phyloP scores from a whole-genome alignment of 2,797 vertebrate species.

The Cygnus olor region DNA sequence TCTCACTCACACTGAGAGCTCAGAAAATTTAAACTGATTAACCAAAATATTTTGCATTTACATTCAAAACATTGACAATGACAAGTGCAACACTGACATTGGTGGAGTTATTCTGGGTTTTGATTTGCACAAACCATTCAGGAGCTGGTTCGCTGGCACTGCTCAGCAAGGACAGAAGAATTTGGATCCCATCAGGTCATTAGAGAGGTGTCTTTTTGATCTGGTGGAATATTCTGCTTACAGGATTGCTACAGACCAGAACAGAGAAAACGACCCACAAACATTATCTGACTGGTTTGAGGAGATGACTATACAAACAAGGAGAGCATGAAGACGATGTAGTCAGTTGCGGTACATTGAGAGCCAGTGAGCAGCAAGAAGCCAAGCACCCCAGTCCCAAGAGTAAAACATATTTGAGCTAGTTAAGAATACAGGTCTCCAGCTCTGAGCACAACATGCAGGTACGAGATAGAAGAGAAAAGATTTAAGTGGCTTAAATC shows the following conservation, averaged over 20 bases:
- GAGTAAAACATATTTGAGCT: background rate
- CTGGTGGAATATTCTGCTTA: background rate
- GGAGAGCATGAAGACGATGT: background rate
- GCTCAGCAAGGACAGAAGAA: background rate
- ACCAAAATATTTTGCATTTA: constrained; percentile 49
- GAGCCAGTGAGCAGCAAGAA: background rate
- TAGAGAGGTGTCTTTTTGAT: background rate
- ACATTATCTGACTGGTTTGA: background rate
- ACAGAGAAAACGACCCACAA: background rate
- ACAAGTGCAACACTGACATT: background rate
- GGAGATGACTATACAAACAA: background rate
- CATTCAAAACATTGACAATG: constrained; percentile 15
- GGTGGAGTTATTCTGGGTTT: background rate
- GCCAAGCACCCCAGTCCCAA: background rate
- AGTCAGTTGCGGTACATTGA: background rate
- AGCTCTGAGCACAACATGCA: background rate
- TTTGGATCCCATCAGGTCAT: background rate
- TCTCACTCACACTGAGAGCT: constrained; percentile 16
- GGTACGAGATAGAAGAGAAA: background rate
- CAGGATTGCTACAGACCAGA: background rate
- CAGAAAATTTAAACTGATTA: background rate
- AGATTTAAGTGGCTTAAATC: background rate
- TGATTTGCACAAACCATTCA: background rate
- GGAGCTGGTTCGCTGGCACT: background rate
- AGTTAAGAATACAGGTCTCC: background rate